Percentiles rank a stretch among this genome's conserved stretches.
These are phyloP conservation scores for Eudyptes chrysolophus DNA, from an alignment of 2,113 vertebrate species.

Conservation along the genomic window DNA sequence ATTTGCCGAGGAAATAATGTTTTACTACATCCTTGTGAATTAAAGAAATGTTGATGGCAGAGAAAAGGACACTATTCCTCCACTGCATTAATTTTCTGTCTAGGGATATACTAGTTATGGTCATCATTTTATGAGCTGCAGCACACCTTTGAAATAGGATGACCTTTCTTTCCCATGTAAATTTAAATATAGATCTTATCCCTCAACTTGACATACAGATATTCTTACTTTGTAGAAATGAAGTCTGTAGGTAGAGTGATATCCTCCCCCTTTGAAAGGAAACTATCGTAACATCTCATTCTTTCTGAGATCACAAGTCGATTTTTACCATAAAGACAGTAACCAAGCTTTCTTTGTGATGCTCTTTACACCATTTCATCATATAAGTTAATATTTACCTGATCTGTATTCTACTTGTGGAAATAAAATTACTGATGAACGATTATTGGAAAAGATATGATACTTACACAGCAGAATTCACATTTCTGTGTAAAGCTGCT, in stretches of 20 bases:
- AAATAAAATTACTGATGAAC: not conserved
- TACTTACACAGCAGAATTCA: not conserved
- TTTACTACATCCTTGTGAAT: not conserved
- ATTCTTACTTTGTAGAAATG: not conserved
- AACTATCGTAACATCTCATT: not conserved
- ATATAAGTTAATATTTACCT: not conserved
- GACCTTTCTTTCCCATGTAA: not conserved
- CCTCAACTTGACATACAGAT: not conserved
- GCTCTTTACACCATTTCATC: not conserved
- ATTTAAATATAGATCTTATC: not conserved
- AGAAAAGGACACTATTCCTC: not conserved
- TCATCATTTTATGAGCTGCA: not conserved
- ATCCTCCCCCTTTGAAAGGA: not conserved
- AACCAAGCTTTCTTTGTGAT: not conserved
- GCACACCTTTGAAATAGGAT: not conserved
- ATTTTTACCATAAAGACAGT: not conserved
- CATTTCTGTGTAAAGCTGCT: not conserved
- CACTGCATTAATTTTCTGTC: not conserved
- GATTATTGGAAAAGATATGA: not conserved
- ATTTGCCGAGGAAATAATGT: not conserved
- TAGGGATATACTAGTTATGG: not conserved
- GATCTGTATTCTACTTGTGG: not conserved
- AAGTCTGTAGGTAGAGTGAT: not conserved
- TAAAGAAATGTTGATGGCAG: not conserved
- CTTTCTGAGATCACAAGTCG: not conserved